phyloP scores from a whole-genome alignment of 1,140 invertebrate genomes.

The Drosophila obscura region DNA sequence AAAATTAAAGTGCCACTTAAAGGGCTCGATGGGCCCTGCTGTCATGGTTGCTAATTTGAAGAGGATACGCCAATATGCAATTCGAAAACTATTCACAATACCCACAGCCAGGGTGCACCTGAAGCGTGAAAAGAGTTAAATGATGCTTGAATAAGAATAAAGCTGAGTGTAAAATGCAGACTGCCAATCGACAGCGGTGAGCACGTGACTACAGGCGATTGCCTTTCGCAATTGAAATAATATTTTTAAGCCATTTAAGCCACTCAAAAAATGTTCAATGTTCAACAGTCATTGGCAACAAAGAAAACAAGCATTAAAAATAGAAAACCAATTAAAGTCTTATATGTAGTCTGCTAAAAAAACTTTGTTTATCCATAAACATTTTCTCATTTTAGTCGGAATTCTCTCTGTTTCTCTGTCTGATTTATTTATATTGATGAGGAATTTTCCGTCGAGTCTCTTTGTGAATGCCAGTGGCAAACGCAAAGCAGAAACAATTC shows the following conservation, averaged over 20 bases:
- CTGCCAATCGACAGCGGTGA: too few species aligned
- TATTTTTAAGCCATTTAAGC: too few species aligned
- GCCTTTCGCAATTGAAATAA: too few species aligned
- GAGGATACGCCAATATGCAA: constrained; percentile 20
- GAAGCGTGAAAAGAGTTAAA: constrained; percentile 23
- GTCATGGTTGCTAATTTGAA: constrained; percentile 13
- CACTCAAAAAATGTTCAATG: too few species aligned
- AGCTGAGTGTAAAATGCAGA: background rate
- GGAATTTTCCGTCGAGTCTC: constrained; percentile 16
- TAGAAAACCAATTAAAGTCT: background rate
- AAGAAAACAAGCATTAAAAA: background rate
- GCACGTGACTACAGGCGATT: too few species aligned
- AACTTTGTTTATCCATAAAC: constrained; percentile 16
- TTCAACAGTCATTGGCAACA: background rate
- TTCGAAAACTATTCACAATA: constrained; percentile 42
- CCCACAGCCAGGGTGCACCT: background rate
- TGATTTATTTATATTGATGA: constrained; percentile 22
- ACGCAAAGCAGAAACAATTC: background rate
- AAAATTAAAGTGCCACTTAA: constrained; percentile 72
- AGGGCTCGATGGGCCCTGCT: constrained; percentile 19
- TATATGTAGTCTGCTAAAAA: background rate
- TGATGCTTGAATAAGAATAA: constrained; percentile 8
- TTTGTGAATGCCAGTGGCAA: constrained; percentile 3
- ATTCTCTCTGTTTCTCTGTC: background rate
- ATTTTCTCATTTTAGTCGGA: constrained; percentile 17